phyloP scores from a whole-genome alignment of 2,113 vertebrate genomes.

The Mionectes macconnelli region DNA sequence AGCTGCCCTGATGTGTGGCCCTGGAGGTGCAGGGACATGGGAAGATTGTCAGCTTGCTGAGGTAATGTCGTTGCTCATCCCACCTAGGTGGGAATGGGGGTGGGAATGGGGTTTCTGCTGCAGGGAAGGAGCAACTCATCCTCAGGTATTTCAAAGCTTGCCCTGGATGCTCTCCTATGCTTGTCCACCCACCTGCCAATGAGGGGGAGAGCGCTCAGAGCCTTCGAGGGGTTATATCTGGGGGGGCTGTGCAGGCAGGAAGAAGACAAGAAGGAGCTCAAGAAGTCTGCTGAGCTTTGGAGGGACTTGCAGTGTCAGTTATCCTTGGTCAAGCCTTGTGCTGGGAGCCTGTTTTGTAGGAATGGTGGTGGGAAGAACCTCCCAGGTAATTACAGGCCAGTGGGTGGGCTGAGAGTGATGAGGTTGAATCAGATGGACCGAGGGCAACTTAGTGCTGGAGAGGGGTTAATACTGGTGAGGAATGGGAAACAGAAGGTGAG shows the following conservation, averaged over 20 bases:
- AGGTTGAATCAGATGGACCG: neutral
- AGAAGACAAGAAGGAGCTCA: neutral
- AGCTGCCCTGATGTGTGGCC: accelerated
- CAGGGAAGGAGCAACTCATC: neutral
- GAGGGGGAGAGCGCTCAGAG: neutral
- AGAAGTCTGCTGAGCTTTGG: neutral
- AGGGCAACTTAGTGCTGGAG: neutral
- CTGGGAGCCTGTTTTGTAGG: neutral
- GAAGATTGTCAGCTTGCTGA: accelerated
- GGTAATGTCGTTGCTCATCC: neutral
- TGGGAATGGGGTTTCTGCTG: accelerated
- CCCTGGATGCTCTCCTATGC: neutral
- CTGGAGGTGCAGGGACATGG: neutral
- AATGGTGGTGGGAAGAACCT: neutral
- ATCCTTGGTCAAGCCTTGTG: neutral
- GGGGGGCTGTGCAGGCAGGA: accelerated
- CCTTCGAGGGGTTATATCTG: accelerated
- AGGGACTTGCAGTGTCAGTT: neutral
- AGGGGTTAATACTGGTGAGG: neutral
- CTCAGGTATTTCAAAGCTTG: neutral
- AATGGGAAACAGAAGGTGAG: neutral
- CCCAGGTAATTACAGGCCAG: too few relatives aligned
- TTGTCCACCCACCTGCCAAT: neutral
- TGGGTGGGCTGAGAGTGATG: neutral
- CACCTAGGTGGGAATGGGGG: neutral